phyloP scores from a whole-genome alignment of 2,888 invertebrate genomes.

The Barypeithes pellucidus region DNA sequence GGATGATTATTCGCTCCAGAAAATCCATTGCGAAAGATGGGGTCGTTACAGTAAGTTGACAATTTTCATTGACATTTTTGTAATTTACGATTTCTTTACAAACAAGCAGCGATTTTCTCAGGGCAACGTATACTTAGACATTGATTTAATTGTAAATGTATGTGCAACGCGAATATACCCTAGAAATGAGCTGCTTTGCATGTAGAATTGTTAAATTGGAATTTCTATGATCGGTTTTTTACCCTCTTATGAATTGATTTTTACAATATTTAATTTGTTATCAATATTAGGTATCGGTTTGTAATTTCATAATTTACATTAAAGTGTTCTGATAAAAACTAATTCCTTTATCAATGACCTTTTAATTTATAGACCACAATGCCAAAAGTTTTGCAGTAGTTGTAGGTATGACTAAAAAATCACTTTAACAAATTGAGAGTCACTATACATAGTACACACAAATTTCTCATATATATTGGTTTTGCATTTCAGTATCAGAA shows the following conservation, averaged over 20 bases:
- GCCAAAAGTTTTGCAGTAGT: too few relatives aligned
- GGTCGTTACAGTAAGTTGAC: conserved; percentile 83
- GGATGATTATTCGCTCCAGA: conserved; percentile 90
- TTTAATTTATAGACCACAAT: too few relatives aligned
- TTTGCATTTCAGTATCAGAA: too few relatives aligned
- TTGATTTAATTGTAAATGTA: conserved; percentile 12
- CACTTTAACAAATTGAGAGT: too few relatives aligned
- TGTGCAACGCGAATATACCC: neutral
- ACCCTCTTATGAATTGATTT: neutral
- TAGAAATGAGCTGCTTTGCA: neutral
- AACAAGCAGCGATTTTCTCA: conserved; percentile 21
- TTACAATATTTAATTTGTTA: neutral
- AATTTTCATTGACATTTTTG: conserved; percentile 22
- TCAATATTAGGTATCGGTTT: too few relatives aligned
- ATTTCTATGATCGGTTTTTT: neutral
- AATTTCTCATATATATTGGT: too few relatives aligned
- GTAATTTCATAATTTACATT: too few relatives aligned
- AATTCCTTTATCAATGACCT: too few relatives aligned
- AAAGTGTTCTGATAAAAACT: too few relatives aligned
- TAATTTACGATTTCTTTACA: conserved; percentile 34
- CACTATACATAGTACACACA: too few relatives aligned
- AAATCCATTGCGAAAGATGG: conserved; percentile 91
- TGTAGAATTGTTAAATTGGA: neutral
- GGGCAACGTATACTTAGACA: neutral
- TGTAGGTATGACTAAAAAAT: too few relatives aligned